A percentile compares a stretch with the other conserved stretches of the same genome.
Conservation (phyloP, 2,113 vertebrate genomes). For the Mobula birostris region DNA sequence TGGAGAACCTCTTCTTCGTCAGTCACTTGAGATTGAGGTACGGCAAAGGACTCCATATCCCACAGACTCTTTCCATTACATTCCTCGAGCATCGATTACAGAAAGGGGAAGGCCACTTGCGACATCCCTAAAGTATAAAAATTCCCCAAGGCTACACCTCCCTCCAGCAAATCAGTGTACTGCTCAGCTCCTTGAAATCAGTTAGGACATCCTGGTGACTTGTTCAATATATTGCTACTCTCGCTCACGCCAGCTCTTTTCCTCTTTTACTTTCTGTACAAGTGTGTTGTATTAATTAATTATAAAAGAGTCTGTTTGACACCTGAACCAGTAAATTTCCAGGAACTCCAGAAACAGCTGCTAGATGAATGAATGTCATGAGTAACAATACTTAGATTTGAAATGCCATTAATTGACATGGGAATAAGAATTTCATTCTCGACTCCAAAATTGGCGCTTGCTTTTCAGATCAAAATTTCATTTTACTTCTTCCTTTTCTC, state of each 20-base stretch:
- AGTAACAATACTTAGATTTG: background rate
- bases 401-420: background rate
- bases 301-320: background rate
- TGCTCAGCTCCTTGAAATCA: background rate
- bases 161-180: background rate
- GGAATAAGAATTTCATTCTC: background rate
- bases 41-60: background rate
- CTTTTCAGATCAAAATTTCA: background rate
- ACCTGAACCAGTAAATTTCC: background rate
- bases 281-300: background rate
- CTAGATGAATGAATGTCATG: background rate
- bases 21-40: no score
- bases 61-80: background rate
- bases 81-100: no score
- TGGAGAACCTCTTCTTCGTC: background rate
- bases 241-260: background rate
- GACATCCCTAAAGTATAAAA: background rate
- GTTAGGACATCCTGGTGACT: background rate
- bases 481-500: background rate
- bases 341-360: background rate
- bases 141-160: background rate
- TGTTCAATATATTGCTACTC: background rate
- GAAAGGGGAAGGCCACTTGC: background rate
- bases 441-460: background rate
- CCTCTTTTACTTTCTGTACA: background rate